Evolutionary conservation across 2,113 vertebrate genomes (phyloP).

Genomic region (Petaurus breviceps): DNA sequence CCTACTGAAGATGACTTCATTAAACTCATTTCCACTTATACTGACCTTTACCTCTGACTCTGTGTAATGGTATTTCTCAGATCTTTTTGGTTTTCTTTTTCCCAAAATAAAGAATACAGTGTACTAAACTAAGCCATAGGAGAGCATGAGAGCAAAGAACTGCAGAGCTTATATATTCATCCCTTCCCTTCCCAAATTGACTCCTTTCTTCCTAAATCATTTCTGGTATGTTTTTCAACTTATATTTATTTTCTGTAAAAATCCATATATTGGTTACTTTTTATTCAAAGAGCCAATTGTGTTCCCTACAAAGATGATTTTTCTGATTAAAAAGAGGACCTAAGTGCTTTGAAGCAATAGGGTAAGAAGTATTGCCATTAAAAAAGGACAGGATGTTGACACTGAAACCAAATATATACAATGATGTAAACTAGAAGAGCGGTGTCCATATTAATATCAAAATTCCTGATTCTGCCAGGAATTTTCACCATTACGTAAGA

Average conservation of each 20-base stretch:
- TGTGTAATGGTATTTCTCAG: not conserved
- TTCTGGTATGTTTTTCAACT: not conserved
- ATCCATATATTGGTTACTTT: not conserved
- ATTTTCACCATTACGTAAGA: not conserved
- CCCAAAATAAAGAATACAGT: not conserved
- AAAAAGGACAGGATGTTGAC: not conserved
- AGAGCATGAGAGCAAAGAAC: not conserved
- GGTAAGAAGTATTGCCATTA: not conserved
- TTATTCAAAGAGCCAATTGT: not conserved
- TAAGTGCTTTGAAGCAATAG: not conserved
- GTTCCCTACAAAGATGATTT: not conserved
- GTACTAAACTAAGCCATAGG: not conserved
- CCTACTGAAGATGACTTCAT: not conserved
- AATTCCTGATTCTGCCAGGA: conserved; percentile 29
- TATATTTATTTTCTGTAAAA: conserved; percentile 20
- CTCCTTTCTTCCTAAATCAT: not conserved
- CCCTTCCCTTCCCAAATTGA: not conserved
- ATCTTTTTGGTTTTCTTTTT: conserved; percentile 1
- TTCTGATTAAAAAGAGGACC: not conserved
- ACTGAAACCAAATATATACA: not conserved
- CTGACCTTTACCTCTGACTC: not conserved
- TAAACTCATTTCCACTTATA: conserved; percentile 28
- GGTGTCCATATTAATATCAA: not conserved
- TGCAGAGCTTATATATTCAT: not conserved
- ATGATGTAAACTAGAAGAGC: not conserved